Evolutionary conservation across 2,797 vertebrate species (phyloP).

Genomic region (Rhabdophis nuchalis): DNA sequence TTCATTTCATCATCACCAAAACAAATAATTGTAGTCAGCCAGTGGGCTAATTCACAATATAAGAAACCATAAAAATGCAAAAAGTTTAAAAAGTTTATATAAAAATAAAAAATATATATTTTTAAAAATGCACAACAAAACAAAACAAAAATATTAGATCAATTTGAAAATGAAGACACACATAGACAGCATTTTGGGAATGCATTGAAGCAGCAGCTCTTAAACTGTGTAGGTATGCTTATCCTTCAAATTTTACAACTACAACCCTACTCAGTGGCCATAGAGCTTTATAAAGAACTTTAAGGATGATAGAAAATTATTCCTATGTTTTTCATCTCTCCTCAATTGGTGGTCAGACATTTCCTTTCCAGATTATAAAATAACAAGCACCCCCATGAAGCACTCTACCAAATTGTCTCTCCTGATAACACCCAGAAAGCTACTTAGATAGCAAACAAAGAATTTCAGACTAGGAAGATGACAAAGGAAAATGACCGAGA

Average conservation of each 20-base stretch:
- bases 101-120: too few species aligned
- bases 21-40: slow-evolving; percentile 12
- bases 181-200: not conserved
- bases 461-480: not conserved
- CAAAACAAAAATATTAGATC: not conserved
- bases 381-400: not conserved
- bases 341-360: not conserved
- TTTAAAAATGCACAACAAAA: not conserved
- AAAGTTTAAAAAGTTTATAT: not conserved
- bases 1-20: slow-evolving; percentile 1
- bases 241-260: not conserved
- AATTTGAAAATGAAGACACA: not conserved
- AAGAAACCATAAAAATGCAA: not conserved
- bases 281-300: not conserved
- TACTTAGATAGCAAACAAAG: not conserved
- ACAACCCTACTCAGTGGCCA: not conserved
- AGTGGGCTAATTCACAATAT: not conserved
- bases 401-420: not conserved
- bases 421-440: not conserved
- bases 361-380: not conserved
- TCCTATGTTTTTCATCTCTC: not conserved
- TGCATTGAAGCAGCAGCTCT: not conserved
- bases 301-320: not conserved
- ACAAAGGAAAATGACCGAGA: not conserved
- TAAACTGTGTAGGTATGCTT: not conserved